Conservation (phyloP, 2,888 invertebrate genomes). For the Hydropsyche betteni region DNA sequence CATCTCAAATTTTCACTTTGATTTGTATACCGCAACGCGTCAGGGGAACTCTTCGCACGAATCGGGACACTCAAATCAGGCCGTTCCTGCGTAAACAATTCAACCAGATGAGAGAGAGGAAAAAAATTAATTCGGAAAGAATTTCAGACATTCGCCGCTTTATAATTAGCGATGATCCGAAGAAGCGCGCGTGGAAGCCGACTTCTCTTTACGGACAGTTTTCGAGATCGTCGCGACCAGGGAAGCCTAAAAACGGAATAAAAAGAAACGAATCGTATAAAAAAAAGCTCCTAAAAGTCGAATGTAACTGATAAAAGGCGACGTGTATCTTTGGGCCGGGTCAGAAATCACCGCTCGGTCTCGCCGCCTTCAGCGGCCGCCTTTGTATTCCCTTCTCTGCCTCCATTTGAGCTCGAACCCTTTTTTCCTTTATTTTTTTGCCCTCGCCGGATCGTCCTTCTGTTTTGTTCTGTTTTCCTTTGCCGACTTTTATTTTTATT, state of each 20-base stretch:
- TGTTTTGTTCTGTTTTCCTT: slow-evolving; percentile 30
- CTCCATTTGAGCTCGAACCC: slow-evolving; percentile 34
- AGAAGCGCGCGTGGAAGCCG: not conserved
- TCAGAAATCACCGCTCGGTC: slow-evolving; percentile 22
- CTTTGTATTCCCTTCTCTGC: slow-evolving; percentile 33
- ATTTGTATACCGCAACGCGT: slow-evolving; percentile 16
- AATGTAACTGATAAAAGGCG: slow-evolving; percentile 25
- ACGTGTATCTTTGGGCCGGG: slow-evolving; percentile 9
- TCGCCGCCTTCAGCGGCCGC: slow-evolving; percentile 35
- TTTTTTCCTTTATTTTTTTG: slow-evolving; percentile 9
- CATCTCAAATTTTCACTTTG: not conserved
- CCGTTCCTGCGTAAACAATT: too few species aligned
- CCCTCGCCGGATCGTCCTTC: slow-evolving; percentile 24
- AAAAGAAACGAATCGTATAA: too few species aligned
- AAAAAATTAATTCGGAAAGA: too few species aligned
- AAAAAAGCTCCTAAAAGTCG: not conserved
- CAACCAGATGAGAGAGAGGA: too few species aligned
- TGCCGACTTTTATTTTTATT: slow-evolving; percentile 29
- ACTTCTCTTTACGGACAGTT: not conserved
- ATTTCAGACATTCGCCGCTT: too few species aligned
- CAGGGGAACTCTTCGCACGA: slow-evolving; percentile 5
- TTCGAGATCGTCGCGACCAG: too few species aligned
- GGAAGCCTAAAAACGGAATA: too few species aligned
- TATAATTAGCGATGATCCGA: too few species aligned
- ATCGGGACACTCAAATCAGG: not conserved